Evolutionary conservation across 2,797 vertebrate species (phyloP), one percentile per base, ranked within the genome.

Genomic region (Glossophaga mutica): DNA sequence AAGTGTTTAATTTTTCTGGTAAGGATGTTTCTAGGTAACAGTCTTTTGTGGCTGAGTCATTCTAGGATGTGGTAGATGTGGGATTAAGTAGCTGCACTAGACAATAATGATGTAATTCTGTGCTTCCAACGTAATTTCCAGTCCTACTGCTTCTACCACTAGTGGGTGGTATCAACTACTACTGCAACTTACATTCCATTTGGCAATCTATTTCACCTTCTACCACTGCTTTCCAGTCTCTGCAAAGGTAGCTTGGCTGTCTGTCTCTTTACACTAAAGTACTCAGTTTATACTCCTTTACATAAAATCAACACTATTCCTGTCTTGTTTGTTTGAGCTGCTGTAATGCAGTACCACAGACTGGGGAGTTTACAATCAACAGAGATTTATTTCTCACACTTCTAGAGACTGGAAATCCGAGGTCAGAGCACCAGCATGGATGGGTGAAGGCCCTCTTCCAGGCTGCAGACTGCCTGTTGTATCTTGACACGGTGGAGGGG

Each of bases 11-110:
- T 87, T 89, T 93, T 96, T 83, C 94, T 92, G 92, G 89, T 90
- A 50, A 94, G 82, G 83, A 62, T 48, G 86, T 96, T 96, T 95
- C 94, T 95, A 96, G 93, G 96, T 97, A 94, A 96, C 93, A 77
- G 26, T 86, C 57, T 94, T 84, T 83, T 96, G 79, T 65, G 92
- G 52, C 76, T 6, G 21, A 77, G 78, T 81, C 88, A 89, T 81
- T 97, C 92, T 97, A 78, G 70, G 92, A 96, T 62, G 74, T 46
- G 78, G 82, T 68, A 91, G 96, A 73, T 81, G 29, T 85, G 89
- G 83, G 83, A 91, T 93, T 89, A 95, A 74, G 79, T 86, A 96
- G 96, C 94, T 89, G 88, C 70, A 39, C 74, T 89, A 62, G 55
- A 90, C 44, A 57, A 71, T 94, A 76, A 73, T 90, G 86, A 94